Base-by-base conservation (phyloP, 1,140 invertebrate species). In the Phymorhynchus buccinoides region DNA sequence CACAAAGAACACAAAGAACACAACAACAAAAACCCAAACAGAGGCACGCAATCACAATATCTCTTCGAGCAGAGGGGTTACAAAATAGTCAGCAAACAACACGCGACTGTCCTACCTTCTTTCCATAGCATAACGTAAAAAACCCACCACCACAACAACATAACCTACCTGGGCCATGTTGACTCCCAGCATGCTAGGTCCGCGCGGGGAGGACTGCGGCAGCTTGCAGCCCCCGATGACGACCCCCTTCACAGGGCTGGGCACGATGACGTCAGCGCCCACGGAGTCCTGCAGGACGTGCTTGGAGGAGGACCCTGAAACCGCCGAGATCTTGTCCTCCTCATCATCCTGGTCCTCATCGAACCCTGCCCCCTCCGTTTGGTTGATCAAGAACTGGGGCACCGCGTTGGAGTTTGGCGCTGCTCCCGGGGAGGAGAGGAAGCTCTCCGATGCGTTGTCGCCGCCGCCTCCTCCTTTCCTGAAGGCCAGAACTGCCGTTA, bases 91-190 rank as follows among this genome's bases (percentile, higher is more conserved):
- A n/a, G n/a, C n/a, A n/a, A n/a, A n/a, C n/a, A n/a, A n/a, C n/a
- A n/a, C n/a, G n/a, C n/a, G n/a, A n/a, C n/a, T n/a, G n/a, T n/a
- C n/a, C n/a, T n/a, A n/a, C n/a, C n/a, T n/a, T n/a, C n/a, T n/a
- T n/a, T n/a, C n/a, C n/a, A n/a, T n/a, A n/a, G n/a, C n/a, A n/a
- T n/a, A n/a, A n/a, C 7, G 44, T 48, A 9, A 48, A 48, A 18
- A 18, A 9, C 44, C 6, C 7, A 48, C 6, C 44, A 48, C 44
- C 7, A 48, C 44, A 18, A 9, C 18, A 18, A 22, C 35, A n/a
- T 37, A 14, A 9, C 73, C 37, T 41, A 75, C 89, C 44, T 88
- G 88, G 73, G 90, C 88, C 90, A 90, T 90, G 79, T 90, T 90
- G 1, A 90, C 90, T 37, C 89, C 88, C 68, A 90, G 85, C 84